phyloP scores from a whole-genome alignment of 2,888 invertebrate species.

The Lasioglossum villosulum region DNA sequence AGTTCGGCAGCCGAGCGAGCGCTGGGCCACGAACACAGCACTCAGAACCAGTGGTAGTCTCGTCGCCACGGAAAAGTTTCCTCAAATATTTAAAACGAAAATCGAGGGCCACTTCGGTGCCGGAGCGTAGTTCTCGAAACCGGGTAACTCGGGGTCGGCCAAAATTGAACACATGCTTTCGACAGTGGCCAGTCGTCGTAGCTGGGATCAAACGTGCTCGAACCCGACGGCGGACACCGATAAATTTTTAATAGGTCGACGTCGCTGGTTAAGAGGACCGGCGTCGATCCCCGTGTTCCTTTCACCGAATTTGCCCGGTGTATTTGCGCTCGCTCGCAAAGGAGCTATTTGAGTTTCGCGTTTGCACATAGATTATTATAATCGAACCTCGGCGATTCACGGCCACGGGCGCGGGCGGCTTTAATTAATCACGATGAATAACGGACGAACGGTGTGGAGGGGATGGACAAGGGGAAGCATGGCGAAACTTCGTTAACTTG shows the following conservation, averaged over 20 bases:
- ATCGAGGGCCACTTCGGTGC: neutral
- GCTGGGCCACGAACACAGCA: neutral
- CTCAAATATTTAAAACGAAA: neutral
- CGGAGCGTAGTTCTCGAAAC: neutral
- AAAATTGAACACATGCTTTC: conserved; percentile 34
- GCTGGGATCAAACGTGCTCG: neutral
- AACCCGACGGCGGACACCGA: conserved; percentile 26
- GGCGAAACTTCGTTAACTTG: conserved; percentile 61
- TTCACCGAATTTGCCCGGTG: conserved; percentile 55
- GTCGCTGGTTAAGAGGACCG: neutral
- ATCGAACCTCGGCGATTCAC: conserved; percentile 55
- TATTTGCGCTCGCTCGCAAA: conserved; percentile 51
- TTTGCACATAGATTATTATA: conserved; percentile 63
- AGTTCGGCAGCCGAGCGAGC: neutral
- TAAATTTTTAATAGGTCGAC: conserved; percentile 54
- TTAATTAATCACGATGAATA: conserved; percentile 64
- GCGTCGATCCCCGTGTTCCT: conserved; percentile 32
- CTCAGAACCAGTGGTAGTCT: neutral
- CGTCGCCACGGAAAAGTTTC: neutral
- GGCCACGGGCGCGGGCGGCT: conserved; percentile 43
- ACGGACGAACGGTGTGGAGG: conserved; percentile 27
- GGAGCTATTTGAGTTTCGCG: conserved; percentile 54
- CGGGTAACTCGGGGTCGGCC: neutral
- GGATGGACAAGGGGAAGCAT: neutral
- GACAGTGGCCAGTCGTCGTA: neutral